Conservation (phyloP, 2,888 invertebrate genomes). For the Eristalis intricaria region DNA sequence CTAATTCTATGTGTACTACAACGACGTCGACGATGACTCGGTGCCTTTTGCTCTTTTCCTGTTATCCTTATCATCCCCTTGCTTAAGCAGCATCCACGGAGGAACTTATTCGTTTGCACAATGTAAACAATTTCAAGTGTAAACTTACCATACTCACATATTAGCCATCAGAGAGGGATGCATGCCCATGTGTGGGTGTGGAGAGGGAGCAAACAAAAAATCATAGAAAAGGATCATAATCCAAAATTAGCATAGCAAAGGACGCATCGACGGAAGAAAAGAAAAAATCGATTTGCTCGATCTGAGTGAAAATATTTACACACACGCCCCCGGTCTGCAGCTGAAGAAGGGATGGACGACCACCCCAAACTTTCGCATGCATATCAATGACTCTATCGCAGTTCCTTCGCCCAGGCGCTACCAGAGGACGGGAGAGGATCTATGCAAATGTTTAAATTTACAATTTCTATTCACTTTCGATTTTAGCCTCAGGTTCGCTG, state of each 20-base stretch:
- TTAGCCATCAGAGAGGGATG: slow-evolving; percentile 28
- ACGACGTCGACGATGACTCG: neutral
- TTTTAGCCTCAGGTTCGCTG: slow-evolving; percentile 41
- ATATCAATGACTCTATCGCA: slow-evolving; percentile 68
- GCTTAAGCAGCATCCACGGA: slow-evolving; percentile 11
- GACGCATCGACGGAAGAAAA: neutral
- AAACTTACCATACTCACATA: slow-evolving; percentile 64
- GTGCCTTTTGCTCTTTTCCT: slow-evolving; percentile 1
- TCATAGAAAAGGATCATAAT: slow-evolving; percentile 53
- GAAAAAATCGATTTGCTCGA: slow-evolving; percentile 65
- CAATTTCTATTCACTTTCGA: slow-evolving; percentile 71
- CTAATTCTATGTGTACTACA: slow-evolving; percentile 1
- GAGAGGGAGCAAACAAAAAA: neutral
- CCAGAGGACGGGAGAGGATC: slow-evolving; percentile 30
- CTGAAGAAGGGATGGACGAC: neutral
- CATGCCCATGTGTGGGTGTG: neutral
- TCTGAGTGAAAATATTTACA: slow-evolving; percentile 49
- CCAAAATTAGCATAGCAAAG: slow-evolving; percentile 71
- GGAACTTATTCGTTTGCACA: slow-evolving; percentile 64
- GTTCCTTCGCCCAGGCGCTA: slow-evolving; percentile 2
- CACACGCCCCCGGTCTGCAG: neutral
- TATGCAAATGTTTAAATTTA: slow-evolving; percentile 71
- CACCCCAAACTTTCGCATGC: slow-evolving; percentile 51
- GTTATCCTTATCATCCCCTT: slow-evolving; percentile 16
- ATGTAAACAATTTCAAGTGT: slow-evolving; percentile 67